Evolutionary conservation across 92 coral and sea anemone genomes (phyloP), one percentile per base, ranked within the genome.

Genomic region (Hydrozoanthus gracilis): DNA sequence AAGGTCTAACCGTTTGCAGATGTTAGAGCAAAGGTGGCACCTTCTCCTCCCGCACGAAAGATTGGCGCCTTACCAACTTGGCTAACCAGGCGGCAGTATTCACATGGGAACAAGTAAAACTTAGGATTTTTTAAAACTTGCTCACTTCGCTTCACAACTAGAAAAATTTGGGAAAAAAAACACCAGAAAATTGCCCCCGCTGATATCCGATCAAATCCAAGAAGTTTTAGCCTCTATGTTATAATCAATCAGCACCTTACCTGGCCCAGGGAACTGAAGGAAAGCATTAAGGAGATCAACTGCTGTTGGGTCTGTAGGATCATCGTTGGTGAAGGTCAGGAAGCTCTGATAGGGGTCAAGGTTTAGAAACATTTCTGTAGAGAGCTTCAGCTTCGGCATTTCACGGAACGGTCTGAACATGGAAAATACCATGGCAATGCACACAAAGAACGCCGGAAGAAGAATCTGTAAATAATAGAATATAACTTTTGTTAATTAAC

Each of bases 391-490:
- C 11, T 98, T 50, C 11, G 99, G 99, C 95, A 93, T 90, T 67
- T 90, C 95, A 58, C 79, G 83, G 84, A 95, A 88, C 0, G 99
- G 99, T 65, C 95, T 92, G 83, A 96, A 92, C 95, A 88, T 95
- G n/a, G 99, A 91, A 46, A 94, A 93, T n/a, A 78, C 84, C 98
- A 96, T 92, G 54, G 99, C 99, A 7, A 95, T 16, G 79, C 99
- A 96, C 27, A 96, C 99, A 77, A 96, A 96, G 12, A 96, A 17
- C 0, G 99, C 98, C 3, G 99, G 99, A 12, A 96, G 94, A 70
- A 96, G 90, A 66, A 96, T 93, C 93, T 96, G 93, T 0, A 87
- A 82, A 47, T 46, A 51, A 20, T 20, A 20, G 18, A 52, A 16
- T 46, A 50, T 5, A 15, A n/a, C n/a, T 39, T 12, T 7, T 20